Conservation (phyloP, 2,113 vertebrate species). For the Terrapene triunguis region DNA sequence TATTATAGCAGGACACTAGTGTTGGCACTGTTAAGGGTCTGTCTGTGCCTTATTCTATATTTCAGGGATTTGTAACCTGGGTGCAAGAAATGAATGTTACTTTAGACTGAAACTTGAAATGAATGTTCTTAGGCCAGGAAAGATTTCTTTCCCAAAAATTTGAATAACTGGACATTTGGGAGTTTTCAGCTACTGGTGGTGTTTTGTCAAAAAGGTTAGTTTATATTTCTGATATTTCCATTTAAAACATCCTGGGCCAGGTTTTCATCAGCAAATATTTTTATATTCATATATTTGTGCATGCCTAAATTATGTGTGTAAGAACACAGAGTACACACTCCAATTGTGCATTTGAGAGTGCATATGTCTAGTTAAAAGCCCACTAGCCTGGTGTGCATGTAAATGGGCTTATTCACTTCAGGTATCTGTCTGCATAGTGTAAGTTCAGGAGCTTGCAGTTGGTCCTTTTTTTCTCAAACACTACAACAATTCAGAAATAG, state of each 20-base stretch:
- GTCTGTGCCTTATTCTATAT: neutral
- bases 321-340: neutral
- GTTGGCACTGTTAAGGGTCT: slow-evolving; percentile 11
- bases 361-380: neutral
- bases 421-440: neutral
- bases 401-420: neutral
- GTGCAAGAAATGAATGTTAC: neutral
- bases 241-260: slow-evolving; percentile 1
- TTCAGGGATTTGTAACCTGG: neutral
- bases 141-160: neutral
- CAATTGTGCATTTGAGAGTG: neutral
- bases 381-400: neutral
- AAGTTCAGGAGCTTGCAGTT: neutral
- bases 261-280: neutral
- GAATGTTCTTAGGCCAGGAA: neutral
- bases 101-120: neutral
- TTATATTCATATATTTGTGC: neutral
- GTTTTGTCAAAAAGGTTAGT: neutral
- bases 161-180: neutral
- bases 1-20: slow-evolving; percentile 11
- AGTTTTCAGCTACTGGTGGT: neutral
- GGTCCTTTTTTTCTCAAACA: neutral
- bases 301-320: neutral
- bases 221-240: neutral
- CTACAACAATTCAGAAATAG: neutral